These are phyloP conservation scores for Sinohyriopsis cumingii DNA, from an alignment of 2,888 invertebrate genomes.

Conservation along the genomic window DNA sequence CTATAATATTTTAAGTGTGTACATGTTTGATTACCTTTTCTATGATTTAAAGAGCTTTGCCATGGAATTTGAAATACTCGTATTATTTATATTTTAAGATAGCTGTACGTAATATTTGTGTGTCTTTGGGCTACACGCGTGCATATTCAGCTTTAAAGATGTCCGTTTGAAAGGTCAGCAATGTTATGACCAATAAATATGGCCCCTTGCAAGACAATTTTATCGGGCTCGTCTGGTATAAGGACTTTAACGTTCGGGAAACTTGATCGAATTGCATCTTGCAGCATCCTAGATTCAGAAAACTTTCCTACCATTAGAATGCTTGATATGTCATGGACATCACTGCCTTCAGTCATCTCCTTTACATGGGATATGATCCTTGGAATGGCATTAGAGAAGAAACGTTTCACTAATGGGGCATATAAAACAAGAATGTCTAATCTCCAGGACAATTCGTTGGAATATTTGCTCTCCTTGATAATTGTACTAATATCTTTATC, in stretches of 20 bases:
- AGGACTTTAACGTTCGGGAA: slow-evolving; percentile 18
- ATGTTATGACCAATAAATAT: slow-evolving; percentile 22
- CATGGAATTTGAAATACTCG: too few species aligned
- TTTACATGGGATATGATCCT: slow-evolving; percentile 15
- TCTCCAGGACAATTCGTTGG: slow-evolving; percentile 13
- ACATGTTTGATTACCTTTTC: too few species aligned
- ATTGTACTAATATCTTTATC: slow-evolving; percentile 15
- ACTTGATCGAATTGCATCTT: slow-evolving; percentile 9
- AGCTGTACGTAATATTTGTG: too few species aligned
- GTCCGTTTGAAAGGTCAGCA: slow-evolving; percentile 6
- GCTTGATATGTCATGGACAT: slow-evolving; percentile 10
- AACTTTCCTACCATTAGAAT: slow-evolving; percentile 33
- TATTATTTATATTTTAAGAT: too few species aligned
- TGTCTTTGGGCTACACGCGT: too few species aligned
- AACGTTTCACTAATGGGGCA: slow-evolving; percentile 3
- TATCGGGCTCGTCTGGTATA: slow-evolving; percentile 21
- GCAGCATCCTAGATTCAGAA: slow-evolving; percentile 24
- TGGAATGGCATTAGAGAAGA: slow-evolving; percentile 12
- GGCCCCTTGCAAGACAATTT: slow-evolving; percentile 25
- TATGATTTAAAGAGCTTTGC: too few species aligned
- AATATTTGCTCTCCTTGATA: slow-evolving; percentile 9
- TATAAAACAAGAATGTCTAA: slow-evolving; percentile 17
- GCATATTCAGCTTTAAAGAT: too few species aligned
- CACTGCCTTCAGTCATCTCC: slow-evolving; percentile 7
- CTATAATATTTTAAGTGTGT: too few species aligned